Evolutionary conservation across 2,888 invertebrate genomes (phyloP), one percentile per base, ranked within the genome.

Genomic region (Sinelater perroti): DNA sequence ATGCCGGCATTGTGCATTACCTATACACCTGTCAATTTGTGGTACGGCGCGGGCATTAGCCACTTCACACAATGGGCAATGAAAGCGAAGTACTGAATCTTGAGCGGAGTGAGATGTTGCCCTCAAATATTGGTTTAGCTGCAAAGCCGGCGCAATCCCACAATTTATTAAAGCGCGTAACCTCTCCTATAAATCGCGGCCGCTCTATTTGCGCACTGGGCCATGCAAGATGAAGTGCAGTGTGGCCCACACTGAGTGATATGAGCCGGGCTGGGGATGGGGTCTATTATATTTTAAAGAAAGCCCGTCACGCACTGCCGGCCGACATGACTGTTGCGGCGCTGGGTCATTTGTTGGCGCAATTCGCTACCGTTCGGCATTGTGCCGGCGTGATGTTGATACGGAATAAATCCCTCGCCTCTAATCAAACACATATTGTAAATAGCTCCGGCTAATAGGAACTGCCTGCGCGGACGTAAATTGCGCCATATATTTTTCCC

Each of bases 151-250:
- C 38, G 35, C 38, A 13, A 36, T 18, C 11, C 42, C 38, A 56
- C 54, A 55, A 57, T 64, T 56, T 64, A 64, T 60, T 58, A 54
- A 8, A 42, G 13, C 42, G 30, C 45, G 35, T 58, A 56, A 62
- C 59, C 44, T 62, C 56, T 46, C 55, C 62, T 56, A 65, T 65
- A 63, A 63, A 65, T 65, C 53, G 59, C 57, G 52, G 61, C 30
- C 61, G 62, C 61, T 69, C 69, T 67, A 69, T 69, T 69, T 70
- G 68, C 60, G 65, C 70, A 67, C 44, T 63, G 66, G 65, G 51
- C 68, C 70, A 63, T 69, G 68, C 69, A 69, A 70, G 70, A 70
- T 69, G 68, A 69, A 69, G 70, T 70, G 67, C 68, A 66, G 67
- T 66, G 66, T 65, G 60, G 63, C 60, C 56, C 60, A 58, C 49